Conservation (phyloP, 1,140 invertebrate species). For the Atta cephalotes region DNA sequence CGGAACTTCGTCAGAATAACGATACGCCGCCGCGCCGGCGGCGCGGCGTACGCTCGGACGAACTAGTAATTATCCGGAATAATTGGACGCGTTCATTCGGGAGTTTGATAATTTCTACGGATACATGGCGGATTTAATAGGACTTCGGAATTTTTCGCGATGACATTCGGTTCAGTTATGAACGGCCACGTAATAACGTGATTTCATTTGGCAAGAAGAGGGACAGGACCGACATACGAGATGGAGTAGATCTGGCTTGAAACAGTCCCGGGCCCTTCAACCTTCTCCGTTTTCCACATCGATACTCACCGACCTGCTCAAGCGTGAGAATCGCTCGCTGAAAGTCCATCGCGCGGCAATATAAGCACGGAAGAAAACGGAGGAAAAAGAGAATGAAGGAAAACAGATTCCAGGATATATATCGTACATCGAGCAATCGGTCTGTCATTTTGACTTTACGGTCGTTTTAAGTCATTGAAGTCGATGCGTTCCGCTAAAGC, state of each 20-base stretch:
- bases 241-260: conserved; percentile 18
- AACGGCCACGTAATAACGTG: conserved; percentile 26
- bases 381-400: conserved; percentile 26
- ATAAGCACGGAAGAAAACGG: conserved; percentile 8
- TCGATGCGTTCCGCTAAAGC: conserved; percentile 2
- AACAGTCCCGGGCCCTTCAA: conserved; percentile 29
- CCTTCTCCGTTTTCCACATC: conserved; percentile 33
- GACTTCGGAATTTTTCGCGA: neutral
- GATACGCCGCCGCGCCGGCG: conserved; percentile 7
- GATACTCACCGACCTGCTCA: conserved; percentile 9
- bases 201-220: neutral
- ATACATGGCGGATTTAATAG: conserved; percentile 5
- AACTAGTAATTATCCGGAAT: conserved; percentile 58
- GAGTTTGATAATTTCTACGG: conserved; percentile 32
- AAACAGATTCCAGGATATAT: conserved; percentile 43
- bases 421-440: conserved; percentile 20
- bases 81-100: conserved; percentile 50
- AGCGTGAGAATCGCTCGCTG: conserved; percentile 6
- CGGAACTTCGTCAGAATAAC: neutral
- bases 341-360: conserved; percentile 18
- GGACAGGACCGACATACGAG: neutral
- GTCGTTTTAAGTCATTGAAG: conserved; percentile 10
- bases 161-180: neutral
- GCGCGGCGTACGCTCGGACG: conserved; percentile 13
- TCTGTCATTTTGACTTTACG: conserved; percentile 29